phyloP scores from a whole-genome alignment of 2,113 vertebrate genomes.

The Zosterops borbonicus region DNA sequence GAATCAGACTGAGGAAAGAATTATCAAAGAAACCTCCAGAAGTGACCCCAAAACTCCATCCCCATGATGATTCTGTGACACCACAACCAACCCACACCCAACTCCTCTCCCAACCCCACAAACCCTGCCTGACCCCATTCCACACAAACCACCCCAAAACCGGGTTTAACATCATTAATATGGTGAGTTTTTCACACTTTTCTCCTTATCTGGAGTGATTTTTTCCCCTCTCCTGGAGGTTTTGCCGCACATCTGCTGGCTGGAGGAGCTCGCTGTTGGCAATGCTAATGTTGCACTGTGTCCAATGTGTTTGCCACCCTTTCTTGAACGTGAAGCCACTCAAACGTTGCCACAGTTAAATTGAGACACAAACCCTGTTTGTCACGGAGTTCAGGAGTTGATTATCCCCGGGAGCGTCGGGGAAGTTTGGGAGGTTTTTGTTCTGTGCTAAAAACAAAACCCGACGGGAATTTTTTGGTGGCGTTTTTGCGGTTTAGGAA shows the following conservation, averaged over 20 bases:
- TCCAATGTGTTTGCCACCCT: slow-evolving; percentile 31
- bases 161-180: background rate
- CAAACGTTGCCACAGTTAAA: slow-evolving; percentile 11
- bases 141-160: background rate
- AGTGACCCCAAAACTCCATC: rapidly evolving
- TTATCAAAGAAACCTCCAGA: rapidly evolving
- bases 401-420: background rate
- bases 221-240: background rate
- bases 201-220: background rate
- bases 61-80: rapidly evolving
- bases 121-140: background rate
- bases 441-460: background rate
- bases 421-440: slow-evolving; percentile 23
- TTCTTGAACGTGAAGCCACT: background rate
- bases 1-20: rapidly evolving
- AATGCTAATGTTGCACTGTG: slow-evolving; percentile 17
- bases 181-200: background rate
- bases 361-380: slow-evolving; percentile 44
- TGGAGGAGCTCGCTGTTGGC: background rate
- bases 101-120: background rate
- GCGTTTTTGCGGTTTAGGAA: background rate
- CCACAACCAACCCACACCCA: rapidly evolving
- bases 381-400: background rate
- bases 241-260: background rate
- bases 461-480: background rate